Conservation (phyloP, 2,888 invertebrate species). For the Drosophila algonquin region DNA sequence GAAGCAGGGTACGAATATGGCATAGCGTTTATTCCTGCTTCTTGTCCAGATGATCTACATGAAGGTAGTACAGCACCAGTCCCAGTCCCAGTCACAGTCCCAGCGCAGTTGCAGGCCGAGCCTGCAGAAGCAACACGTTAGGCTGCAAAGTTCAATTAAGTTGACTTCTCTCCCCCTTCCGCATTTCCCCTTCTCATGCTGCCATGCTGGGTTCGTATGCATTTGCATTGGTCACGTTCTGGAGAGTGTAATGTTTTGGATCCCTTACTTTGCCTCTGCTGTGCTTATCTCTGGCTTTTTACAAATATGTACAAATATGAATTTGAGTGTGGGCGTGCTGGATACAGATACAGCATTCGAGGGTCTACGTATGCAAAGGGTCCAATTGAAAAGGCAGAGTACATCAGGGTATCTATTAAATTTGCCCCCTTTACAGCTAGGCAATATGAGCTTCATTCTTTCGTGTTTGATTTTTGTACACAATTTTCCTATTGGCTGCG, state of each 20-base stretch:
- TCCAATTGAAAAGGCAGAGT: background rate
- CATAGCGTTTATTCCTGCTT: slow-evolving; percentile 15
- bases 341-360: background rate
- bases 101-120: slow-evolving; percentile 3
- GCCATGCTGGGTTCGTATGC: slow-evolving; percentile 62
- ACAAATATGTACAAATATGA: slow-evolving; percentile 79
- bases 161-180: slow-evolving; percentile 60
- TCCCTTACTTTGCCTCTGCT: slow-evolving; percentile 39
- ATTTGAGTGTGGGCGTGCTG: slow-evolving; percentile 54
- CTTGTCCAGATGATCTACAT: slow-evolving; percentile 72
- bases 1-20: background rate
- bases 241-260: slow-evolving; percentile 77
- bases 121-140: slow-evolving; percentile 76
- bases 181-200: slow-evolving; percentile 13
- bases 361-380: background rate
- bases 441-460: background rate
- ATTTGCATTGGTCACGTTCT: slow-evolving; percentile 79
- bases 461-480: background rate
- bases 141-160: slow-evolving; percentile 77
- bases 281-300: slow-evolving; percentile 28
- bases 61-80: slow-evolving; percentile 27
- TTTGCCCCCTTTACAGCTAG: background rate
- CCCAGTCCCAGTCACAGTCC: background rate
- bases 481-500: background rate
- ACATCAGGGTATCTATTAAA: background rate